Percentiles rank a stretch among this genome's conserved stretches.
phyloP scores from a whole-genome alignment of 2,113 vertebrate species.

The Carlito syrichta region DNA sequence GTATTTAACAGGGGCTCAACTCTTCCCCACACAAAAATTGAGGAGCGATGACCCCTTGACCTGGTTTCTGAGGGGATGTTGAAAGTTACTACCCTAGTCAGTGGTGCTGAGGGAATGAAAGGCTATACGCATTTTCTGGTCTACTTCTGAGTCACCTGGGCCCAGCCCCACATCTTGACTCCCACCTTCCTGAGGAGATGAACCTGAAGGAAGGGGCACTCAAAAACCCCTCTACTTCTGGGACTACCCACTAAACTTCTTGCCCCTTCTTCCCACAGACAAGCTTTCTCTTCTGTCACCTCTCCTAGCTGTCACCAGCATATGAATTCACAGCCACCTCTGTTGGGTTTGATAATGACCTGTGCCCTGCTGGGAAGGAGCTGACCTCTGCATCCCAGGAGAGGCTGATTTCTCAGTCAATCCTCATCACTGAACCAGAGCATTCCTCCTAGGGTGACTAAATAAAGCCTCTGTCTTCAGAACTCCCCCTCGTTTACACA shows the following conservation, averaged over 20 bases:
- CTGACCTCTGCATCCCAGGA: neutral
- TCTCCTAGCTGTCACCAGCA: slow-evolving; percentile 10
- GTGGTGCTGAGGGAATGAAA: neutral
- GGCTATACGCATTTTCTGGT: neutral
- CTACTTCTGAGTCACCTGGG: neutral
- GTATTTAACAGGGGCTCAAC: neutral
- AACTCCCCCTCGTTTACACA: neutral
- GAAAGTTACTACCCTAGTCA: neutral
- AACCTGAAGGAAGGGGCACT: neutral
- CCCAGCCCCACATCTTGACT: neutral
- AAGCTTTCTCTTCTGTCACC: neutral
- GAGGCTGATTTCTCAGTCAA: neutral
- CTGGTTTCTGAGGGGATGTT: neutral
- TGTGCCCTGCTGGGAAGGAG: neutral
- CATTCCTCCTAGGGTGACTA: neutral
- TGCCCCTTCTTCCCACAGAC: neutral
- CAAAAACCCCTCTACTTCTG: neutral
- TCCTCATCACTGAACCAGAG: neutral
- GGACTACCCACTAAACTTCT: neutral
- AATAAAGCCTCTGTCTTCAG: neutral
- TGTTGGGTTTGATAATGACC: slow-evolving; percentile 30
- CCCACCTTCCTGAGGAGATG: neutral
- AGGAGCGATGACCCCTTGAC: neutral
- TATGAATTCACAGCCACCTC: neutral
- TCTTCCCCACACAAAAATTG: neutral